Evolutionary conservation across 2,113 vertebrate species (phyloP).

Genomic region (Catharus fuscescens): DNA sequence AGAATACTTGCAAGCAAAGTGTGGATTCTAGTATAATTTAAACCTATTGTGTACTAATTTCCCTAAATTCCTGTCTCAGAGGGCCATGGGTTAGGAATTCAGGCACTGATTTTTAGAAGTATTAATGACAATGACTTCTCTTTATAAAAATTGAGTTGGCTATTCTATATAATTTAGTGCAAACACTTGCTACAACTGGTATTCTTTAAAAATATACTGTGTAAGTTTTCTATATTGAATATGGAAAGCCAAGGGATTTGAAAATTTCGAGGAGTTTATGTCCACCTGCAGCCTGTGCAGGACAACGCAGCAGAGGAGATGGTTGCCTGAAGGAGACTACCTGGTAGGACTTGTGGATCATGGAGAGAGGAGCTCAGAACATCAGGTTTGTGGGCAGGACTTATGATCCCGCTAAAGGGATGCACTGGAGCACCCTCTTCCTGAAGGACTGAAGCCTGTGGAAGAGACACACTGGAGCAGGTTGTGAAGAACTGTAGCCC

Average conservation of each 20-base stretch:
- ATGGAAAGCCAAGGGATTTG: background rate
- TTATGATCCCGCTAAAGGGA: accelerated
- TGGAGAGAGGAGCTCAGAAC: background rate
- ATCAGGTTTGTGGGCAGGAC: background rate
- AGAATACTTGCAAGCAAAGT: background rate
- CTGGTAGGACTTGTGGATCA: background rate
- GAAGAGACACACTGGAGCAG: background rate
- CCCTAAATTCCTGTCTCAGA: background rate
- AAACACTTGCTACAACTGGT: background rate
- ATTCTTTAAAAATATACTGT: background rate
- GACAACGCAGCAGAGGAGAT: background rate
- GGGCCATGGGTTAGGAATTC: background rate
- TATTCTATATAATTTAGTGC: background rate
- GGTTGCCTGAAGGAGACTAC: background rate
- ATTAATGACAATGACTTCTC: background rate
- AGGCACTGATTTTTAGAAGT: background rate
- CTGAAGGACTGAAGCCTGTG: background rate
- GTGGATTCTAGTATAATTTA: background rate
- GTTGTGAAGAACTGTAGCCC: too few species aligned
- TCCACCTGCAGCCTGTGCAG: background rate
- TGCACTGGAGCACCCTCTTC: background rate
- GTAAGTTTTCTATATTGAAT: background rate
- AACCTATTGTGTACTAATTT: background rate
- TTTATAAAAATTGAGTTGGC: background rate
- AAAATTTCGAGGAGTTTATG: background rate